These are phyloP conservation scores for Halcyon smyrnensis DNA, from an alignment of 2,797 vertebrate species.

Conservation along the genomic window DNA sequence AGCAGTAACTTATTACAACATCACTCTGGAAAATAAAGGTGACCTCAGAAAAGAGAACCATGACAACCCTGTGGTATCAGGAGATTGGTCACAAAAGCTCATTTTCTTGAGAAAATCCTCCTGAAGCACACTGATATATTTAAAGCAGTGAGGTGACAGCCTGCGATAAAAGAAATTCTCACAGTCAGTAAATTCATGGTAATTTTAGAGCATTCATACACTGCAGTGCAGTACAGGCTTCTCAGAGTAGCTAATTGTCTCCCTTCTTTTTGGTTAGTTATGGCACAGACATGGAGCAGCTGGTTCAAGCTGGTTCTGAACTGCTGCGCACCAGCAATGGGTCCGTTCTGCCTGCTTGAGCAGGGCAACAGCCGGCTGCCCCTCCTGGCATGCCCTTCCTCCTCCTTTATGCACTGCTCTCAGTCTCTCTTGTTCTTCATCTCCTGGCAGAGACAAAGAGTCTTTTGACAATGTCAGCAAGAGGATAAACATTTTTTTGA, in stretches of 20 bases:
- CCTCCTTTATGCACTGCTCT: neutral
- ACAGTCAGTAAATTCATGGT: neutral
- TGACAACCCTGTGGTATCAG: neutral
- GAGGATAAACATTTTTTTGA: neutral
- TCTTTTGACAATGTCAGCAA: neutral
- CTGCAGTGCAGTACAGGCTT: neutral
- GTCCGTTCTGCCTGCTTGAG: neutral
- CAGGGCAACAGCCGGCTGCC: neutral
- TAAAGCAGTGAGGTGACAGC: conserved; percentile 2
- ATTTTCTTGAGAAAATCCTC: conserved; percentile 1
- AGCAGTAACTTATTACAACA: conserved; percentile 1
- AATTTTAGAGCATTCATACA: neutral
- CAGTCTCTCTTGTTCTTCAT: neutral
- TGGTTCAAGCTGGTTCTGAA: conserved; percentile 34
- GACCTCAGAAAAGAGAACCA: neutral
- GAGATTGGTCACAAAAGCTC: neutral
- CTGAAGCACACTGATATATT: neutral
- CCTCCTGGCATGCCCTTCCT: neutral
- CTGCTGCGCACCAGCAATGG: neutral
- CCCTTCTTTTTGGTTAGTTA: neutral
- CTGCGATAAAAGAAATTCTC: neutral
- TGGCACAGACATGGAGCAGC: conserved; percentile 31
- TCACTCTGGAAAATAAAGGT: conserved; percentile 39
- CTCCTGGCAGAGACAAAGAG: neutral
- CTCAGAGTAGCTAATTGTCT: neutral